phyloP scores from a whole-genome alignment of 2,113 vertebrate genomes.

The Crotalus viridis region DNA sequence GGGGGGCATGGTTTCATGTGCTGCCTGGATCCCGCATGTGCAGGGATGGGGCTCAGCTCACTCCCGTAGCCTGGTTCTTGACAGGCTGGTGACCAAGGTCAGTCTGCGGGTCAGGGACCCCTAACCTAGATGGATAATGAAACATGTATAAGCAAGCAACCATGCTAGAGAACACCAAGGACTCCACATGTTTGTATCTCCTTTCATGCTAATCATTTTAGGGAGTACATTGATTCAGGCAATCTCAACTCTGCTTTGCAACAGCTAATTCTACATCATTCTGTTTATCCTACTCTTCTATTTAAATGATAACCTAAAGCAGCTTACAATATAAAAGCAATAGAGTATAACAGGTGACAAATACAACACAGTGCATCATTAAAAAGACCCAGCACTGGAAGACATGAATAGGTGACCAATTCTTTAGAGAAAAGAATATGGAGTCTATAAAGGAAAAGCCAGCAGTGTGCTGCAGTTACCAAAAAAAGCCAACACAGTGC shows the following conservation, averaged over 20 bases:
- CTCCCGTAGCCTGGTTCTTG: background rate
- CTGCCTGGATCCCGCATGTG: too few species aligned
- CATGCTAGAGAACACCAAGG: background rate
- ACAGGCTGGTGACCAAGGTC: background rate
- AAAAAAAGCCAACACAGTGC: too few species aligned
- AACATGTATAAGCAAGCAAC: background rate
- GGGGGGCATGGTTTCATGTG: too few species aligned
- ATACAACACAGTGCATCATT: background rate
- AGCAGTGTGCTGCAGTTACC: too few species aligned
- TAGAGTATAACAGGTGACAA: background rate
- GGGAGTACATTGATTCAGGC: background rate
- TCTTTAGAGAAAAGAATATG: background rate
- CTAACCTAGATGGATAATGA: background rate
- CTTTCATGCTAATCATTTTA: background rate
- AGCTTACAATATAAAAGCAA: background rate
- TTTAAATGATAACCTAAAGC: background rate
- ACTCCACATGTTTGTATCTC: background rate
- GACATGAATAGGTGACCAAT: background rate
- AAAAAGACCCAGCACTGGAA: background rate
- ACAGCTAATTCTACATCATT: background rate
- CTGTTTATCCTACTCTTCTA: background rate
- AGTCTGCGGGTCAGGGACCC: background rate
- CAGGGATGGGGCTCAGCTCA: too few species aligned
- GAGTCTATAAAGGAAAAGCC: background rate
- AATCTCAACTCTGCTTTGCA: background rate